A percentile compares a stretch with the other conserved stretches of the same genome.
These are phyloP conservation scores for Leptinotarsa peninsularis DNA, from an alignment of 2,888 invertebrate genomes.

Conservation along the genomic window DNA sequence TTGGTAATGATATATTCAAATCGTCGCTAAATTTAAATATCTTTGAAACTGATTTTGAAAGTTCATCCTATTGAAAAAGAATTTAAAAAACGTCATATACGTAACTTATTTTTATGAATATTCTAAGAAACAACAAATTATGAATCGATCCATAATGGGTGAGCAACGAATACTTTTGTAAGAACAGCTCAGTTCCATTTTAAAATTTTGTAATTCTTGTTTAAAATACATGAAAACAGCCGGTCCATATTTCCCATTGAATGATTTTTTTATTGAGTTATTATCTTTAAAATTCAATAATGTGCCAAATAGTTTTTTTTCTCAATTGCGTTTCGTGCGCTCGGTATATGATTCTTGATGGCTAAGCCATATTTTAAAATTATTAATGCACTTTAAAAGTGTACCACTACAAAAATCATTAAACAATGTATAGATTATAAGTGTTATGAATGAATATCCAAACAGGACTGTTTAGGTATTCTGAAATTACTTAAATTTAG, in stretches of 20 bases:
- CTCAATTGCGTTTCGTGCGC: constrained; percentile 54
- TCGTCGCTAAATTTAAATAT: too few species aligned
- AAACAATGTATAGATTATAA: constrained; percentile 62
- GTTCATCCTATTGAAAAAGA: too few species aligned
- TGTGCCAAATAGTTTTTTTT: constrained; percentile 56
- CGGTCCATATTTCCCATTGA: constrained; percentile 5
- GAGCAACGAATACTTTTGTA: neutral
- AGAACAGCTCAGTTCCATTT: neutral
- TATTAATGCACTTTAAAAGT: constrained; percentile 64
- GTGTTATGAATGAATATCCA: constrained; percentile 52
- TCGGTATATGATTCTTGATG: constrained; percentile 60
- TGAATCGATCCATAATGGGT: too few species aligned
- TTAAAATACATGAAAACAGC: neutral
- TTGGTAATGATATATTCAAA: too few species aligned
- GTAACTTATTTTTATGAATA: too few species aligned
- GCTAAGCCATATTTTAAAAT: constrained; percentile 61
- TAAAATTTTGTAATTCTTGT: neutral
- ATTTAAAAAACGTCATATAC: too few species aligned
- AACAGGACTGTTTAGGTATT: constrained; percentile 41
- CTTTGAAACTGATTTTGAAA: too few species aligned
- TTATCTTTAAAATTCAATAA: constrained; percentile 42
- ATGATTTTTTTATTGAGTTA: constrained; percentile 40
- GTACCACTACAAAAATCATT: constrained; percentile 61
- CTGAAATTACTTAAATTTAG: constrained; percentile 50
- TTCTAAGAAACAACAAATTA: too few species aligned